Evolutionary conservation across 2,888 invertebrate species (phyloP).

Genomic region (Heliothis peltigera): DNA sequence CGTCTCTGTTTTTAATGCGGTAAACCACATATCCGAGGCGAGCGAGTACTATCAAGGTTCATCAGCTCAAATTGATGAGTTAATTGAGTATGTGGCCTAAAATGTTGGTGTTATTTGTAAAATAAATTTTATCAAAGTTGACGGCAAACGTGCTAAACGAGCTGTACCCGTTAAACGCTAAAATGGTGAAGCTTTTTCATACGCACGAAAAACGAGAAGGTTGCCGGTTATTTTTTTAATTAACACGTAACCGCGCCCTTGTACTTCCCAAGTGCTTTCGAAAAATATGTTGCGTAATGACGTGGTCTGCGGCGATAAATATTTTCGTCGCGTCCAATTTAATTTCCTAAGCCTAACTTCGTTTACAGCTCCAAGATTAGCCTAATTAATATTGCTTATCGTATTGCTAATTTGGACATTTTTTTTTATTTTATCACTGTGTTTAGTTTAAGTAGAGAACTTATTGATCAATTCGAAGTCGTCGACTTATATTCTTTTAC

Average conservation of each 20-base stretch:
- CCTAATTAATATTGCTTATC: slow-evolving; percentile 63
- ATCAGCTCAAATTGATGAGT: slow-evolving; percentile 15
- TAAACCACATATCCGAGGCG: not conserved
- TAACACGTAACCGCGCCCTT: not conserved
- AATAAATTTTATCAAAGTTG: slow-evolving; percentile 26
- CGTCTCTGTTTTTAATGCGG: not conserved
- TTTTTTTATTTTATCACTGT: slow-evolving; percentile 56
- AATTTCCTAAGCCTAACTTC: slow-evolving; percentile 39
- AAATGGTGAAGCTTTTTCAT: slow-evolving; percentile 15
- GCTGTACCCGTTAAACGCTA: slow-evolving; percentile 12
- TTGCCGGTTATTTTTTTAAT: not conserved
- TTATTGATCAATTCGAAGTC: slow-evolving; percentile 37
- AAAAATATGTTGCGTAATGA: slow-evolving; percentile 14
- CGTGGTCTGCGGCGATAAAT: slow-evolving; percentile 2
- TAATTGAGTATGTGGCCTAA: slow-evolving; percentile 5
- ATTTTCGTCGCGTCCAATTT: slow-evolving; percentile 13
- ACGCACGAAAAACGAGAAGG: slow-evolving; percentile 3
- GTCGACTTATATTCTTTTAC: slow-evolving; percentile 39
- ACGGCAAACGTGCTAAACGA: not conserved
- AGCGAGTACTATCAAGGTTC: not conserved
- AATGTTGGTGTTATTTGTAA: slow-evolving; percentile 14
- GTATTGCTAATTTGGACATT: slow-evolving; percentile 60
- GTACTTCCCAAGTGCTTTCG: slow-evolving; percentile 10
- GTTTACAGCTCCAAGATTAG: slow-evolving; percentile 50
- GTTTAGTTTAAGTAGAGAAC: slow-evolving; percentile 38